Conservation (phyloP, 2,888 invertebrate genomes). For the Cheilosia variabilis region DNA sequence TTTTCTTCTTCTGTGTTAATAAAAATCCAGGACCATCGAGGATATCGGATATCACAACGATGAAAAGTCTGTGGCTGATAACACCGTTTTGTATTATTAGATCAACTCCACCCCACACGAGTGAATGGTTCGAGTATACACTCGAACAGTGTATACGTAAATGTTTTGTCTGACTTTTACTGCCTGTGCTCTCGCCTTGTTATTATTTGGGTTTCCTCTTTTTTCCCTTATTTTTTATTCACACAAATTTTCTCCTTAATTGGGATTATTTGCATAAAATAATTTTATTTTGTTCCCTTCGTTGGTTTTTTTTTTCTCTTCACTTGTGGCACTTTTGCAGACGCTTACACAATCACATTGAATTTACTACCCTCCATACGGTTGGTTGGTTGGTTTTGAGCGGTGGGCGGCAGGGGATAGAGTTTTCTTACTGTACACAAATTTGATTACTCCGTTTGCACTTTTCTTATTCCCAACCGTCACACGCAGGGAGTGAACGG, state of each 20-base stretch:
- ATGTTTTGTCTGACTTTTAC: constrained; percentile 47
- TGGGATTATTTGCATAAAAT: constrained; percentile 61
- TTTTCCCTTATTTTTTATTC: constrained; percentile 23
- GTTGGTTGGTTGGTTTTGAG: constrained; percentile 24
- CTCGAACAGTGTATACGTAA: constrained; percentile 51
- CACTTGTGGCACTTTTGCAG: constrained; percentile 33
- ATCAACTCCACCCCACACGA: not conserved
- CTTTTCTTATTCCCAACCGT: not conserved
- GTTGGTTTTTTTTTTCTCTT: constrained; percentile 28
- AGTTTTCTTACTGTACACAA: constrained; percentile 51
- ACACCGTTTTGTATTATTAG: constrained; percentile 21
- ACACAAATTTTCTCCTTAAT: constrained; percentile 59
- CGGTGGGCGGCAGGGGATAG: not conserved
- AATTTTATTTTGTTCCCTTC: constrained; percentile 36
- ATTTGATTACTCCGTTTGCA: constrained; percentile 29
- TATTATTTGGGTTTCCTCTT: constrained; percentile 19
- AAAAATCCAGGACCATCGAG: constrained; percentile 43
- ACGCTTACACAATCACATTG: constrained; percentile 69
- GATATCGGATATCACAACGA: constrained; percentile 15
- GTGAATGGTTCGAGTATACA: not conserved
- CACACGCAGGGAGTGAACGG: not conserved
- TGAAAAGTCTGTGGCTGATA: constrained; percentile 46
- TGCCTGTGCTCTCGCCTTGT: not conserved
- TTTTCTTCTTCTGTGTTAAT: constrained; percentile 13
- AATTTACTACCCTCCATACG: constrained; percentile 48